Conservation (phyloP, 2,888 invertebrate genomes). For the Halictus quadricinctus region DNA sequence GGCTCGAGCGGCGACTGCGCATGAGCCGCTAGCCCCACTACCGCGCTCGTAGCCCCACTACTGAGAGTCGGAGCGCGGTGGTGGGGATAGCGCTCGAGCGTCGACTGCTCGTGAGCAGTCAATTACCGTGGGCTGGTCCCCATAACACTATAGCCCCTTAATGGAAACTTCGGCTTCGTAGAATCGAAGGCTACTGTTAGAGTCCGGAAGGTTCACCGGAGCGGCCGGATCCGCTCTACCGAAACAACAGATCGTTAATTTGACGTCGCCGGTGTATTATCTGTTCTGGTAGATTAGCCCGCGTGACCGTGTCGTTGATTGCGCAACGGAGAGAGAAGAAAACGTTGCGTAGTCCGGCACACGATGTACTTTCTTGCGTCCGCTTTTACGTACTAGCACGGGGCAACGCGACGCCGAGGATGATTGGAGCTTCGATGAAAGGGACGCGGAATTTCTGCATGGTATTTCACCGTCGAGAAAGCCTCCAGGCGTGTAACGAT, state of each 20-base stretch:
- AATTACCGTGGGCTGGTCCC: too few species aligned
- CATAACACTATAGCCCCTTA: too few species aligned
- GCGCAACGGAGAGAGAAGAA: slow-evolving; percentile 37
- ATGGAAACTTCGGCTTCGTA: too few species aligned
- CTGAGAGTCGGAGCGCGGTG: too few species aligned
- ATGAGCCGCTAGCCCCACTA: too few species aligned
- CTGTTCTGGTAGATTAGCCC: slow-evolving; percentile 55
- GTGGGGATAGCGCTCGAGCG: too few species aligned
- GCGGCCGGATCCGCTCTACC: not conserved
- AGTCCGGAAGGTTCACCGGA: not conserved
- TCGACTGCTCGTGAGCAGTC: not conserved
- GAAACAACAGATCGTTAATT: slow-evolving; percentile 35
- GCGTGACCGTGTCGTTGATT: slow-evolving; percentile 32
- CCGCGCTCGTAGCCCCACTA: too few species aligned
- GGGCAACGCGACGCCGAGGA: slow-evolving; percentile 36
- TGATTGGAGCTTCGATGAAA: slow-evolving; percentile 55
- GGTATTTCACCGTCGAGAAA: slow-evolving; percentile 45
- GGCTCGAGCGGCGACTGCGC: too few species aligned
- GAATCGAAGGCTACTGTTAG: not conserved
- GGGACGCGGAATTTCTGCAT: slow-evolving; percentile 55
- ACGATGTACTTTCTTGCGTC: slow-evolving; percentile 45
- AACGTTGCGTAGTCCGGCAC: slow-evolving; percentile 26
- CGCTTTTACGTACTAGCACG: slow-evolving; percentile 38
- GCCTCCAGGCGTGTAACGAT: slow-evolving; percentile 48
- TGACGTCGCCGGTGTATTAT: slow-evolving; percentile 50